Evolutionary conservation across 2,113 vertebrate genomes (phyloP).

Genomic region (Barnardius zonarius): DNA sequence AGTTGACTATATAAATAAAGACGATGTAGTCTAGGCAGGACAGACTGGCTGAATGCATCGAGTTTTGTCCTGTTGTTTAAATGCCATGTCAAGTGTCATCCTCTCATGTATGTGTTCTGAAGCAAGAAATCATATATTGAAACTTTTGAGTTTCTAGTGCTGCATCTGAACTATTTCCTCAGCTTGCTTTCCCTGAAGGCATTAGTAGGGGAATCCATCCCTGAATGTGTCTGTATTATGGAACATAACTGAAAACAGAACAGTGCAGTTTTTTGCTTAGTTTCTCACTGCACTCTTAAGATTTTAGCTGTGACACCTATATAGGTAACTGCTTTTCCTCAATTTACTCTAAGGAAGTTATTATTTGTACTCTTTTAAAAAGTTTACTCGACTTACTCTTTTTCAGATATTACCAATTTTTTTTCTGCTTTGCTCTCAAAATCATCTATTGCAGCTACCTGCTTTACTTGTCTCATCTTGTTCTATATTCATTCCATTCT

Average conservation of each 20-base stretch:
- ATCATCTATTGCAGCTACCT: not conserved
- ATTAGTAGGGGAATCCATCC: not conserved
- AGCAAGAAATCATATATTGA: not conserved
- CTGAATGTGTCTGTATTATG: not conserved
- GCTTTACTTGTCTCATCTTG: not conserved
- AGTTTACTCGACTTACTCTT: not conserved
- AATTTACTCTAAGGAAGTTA: not conserved
- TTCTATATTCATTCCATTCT: not conserved
- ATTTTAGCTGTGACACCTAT: not conserved
- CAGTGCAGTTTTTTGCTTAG: not conserved
- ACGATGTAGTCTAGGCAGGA: not conserved
- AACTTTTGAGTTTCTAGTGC: not conserved
- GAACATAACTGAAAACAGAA: not conserved
- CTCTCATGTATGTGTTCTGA: not conserved
- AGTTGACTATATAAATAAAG: not conserved
- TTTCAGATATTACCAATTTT: not conserved
- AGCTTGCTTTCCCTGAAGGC: not conserved
- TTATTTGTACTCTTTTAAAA: not conserved
- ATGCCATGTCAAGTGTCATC: not conserved
- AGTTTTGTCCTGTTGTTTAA: not conserved
- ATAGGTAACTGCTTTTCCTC: not conserved
- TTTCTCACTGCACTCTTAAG: not conserved
- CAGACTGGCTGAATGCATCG: not conserved
- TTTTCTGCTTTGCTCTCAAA: not conserved
- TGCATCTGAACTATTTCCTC: not conserved